Conservation (phyloP, 2,113 vertebrate species). For the Datnioides undecimradiatus region DNA sequence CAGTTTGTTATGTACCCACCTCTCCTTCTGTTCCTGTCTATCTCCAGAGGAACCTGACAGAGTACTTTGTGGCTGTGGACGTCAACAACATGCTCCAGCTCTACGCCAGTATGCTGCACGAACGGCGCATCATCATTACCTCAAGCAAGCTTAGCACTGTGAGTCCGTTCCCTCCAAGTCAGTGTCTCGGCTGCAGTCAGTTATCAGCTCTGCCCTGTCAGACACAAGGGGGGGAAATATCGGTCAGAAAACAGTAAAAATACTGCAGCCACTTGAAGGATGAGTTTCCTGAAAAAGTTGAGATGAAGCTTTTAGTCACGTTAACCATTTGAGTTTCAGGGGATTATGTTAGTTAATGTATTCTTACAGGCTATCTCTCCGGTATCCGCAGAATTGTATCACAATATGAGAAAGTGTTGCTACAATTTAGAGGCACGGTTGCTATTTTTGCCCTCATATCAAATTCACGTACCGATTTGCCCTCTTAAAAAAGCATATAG, state of each 20-base stretch:
- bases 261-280: not conserved
- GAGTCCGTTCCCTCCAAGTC: constrained; percentile 81
- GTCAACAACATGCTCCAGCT: constrained; percentile 98
- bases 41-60: constrained; percentile 96
- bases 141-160: constrained; percentile 99
- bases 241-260: not conserved
- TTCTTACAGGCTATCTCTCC: not conserved
- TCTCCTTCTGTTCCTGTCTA: constrained; percentile 60
- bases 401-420: not conserved
- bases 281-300: not conserved
- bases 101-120: constrained; percentile 96
- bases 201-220: constrained; percentile 33
- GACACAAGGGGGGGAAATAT: constrained; percentile 1
- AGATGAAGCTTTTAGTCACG: not conserved
- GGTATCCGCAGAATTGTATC: not conserved
- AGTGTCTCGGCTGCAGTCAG: constrained; percentile 12
- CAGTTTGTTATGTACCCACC: constrained; percentile 68
- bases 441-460: constrained; percentile 27
- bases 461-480: constrained; percentile 24
- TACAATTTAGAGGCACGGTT: constrained; percentile 18
- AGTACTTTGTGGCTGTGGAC: constrained; percentile 99
- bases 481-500: constrained; percentile 35
- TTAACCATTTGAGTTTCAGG: not conserved
- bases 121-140: constrained; percentile 95
- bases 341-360: not conserved